Percentiles rank a stretch among this genome's conserved stretches.
Conservation (phyloP, 1,140 invertebrate species). For the Drosophila orosa region DNA sequence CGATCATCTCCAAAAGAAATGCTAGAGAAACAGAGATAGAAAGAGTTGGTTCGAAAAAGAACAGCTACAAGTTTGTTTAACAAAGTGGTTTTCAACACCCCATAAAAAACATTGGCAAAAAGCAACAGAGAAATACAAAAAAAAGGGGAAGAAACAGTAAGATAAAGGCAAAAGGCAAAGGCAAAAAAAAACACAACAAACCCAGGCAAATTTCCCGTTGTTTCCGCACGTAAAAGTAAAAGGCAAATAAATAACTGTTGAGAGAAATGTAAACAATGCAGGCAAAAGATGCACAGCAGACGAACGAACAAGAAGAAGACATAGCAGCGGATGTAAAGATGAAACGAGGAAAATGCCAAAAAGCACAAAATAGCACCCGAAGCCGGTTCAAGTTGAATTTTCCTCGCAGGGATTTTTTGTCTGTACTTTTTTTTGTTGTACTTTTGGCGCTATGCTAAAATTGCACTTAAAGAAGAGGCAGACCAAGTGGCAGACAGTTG, state of each 20-base stretch:
- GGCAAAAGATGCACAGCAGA: constrained; percentile 46
- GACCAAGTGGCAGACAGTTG: constrained; percentile 30
- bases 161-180: constrained; percentile 16
- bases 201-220: constrained; percentile 66
- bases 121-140: constrained; percentile 12
- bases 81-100: constrained; percentile 71
- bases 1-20: not conserved
- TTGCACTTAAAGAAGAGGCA: constrained; percentile 19
- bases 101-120: constrained; percentile 67
- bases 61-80: constrained; percentile 69
- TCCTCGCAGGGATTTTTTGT: constrained; percentile 3
- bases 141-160: constrained; percentile 3
- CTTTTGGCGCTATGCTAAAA: constrained; percentile 10
- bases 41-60: constrained; percentile 26
- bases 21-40: constrained; percentile 6
- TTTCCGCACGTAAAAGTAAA: constrained; percentile 54
- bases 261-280: constrained; percentile 77
- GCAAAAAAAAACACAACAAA: constrained; percentile 8
- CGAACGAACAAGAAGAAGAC: constrained; percentile 33
- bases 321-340: constrained; percentile 46
- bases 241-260: constrained; percentile 74
- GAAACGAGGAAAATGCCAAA: constrained; percentile 18
- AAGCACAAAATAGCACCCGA: constrained; percentile 41
- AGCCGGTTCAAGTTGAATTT: constrained; percentile 42
- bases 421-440: not conserved